phyloP scores from a whole-genome alignment of 2,888 invertebrate species.

The Perithous albicinctus region DNA sequence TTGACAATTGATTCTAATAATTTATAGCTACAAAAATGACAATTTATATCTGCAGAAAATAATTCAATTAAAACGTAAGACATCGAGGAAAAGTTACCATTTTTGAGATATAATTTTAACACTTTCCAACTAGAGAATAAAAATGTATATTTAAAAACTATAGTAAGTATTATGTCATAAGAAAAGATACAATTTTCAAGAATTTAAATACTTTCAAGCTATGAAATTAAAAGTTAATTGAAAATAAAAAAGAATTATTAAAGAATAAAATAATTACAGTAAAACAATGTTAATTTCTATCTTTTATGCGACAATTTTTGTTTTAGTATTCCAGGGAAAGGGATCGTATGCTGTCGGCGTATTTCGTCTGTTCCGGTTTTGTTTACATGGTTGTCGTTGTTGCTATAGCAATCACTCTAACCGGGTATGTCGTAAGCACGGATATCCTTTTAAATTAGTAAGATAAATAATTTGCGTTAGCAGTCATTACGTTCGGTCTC shows the following conservation, averaged over 20 bases:
- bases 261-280: background rate
- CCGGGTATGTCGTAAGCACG: slow-evolving; percentile 86
- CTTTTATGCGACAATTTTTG: slow-evolving; percentile 3
- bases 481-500: background rate
- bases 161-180: too few species aligned
- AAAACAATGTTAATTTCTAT: background rate
- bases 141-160: too few species aligned
- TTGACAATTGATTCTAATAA: too few species aligned
- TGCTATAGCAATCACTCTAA: slow-evolving; percentile 89
- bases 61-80: too few species aligned
- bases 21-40: too few species aligned
- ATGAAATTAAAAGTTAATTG: too few species aligned
- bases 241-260: too few species aligned
- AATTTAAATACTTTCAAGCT: too few species aligned
- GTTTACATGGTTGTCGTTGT: slow-evolving; percentile 89
- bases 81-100: slow-evolving; percentile 92
- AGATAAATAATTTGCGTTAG: background rate
- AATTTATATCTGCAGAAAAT: too few species aligned
- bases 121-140: too few species aligned
- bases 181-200: too few species aligned
- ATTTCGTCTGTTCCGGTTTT: slow-evolving; percentile 92
- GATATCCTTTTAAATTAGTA: slow-evolving; percentile 32
- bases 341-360: slow-evolving; percentile 94
- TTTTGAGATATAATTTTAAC: background rate
- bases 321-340: slow-evolving; percentile 92